phyloP scores from a whole-genome alignment of 2,888 invertebrate genomes.

The Drosophila paranaensis region DNA sequence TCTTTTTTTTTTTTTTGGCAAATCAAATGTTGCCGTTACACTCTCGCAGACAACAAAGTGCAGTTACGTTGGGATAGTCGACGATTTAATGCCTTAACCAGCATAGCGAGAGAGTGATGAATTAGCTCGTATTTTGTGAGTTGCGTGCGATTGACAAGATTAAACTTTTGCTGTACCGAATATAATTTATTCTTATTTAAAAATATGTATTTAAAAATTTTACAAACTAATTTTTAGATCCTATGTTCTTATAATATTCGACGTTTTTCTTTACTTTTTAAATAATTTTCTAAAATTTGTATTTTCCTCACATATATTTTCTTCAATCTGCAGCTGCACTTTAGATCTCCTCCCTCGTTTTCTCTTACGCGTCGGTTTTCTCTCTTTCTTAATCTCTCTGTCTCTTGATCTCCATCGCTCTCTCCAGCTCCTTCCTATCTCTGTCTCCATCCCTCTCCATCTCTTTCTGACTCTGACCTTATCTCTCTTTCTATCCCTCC shows the following conservation, averaged over 20 bases:
- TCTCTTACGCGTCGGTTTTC: background rate
- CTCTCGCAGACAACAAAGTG: conserved; percentile 22
- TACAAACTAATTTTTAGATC: too few species aligned
- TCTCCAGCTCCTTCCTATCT: background rate
- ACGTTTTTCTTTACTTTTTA: too few species aligned
- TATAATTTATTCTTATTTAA: too few species aligned
- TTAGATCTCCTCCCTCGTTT: background rate
- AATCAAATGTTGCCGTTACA: conserved; percentile 23
- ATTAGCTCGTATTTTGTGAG: background rate
- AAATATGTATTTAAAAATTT: too few species aligned
- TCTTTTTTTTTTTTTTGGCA: conserved; percentile 4
- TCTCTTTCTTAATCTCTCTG: background rate
- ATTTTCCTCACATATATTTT: too few species aligned
- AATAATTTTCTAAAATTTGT: too few species aligned
- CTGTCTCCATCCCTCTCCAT: background rate
- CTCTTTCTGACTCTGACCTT: background rate
- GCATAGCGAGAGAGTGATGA: too few species aligned
- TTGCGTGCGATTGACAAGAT: too few species aligned
- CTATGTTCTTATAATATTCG: too few species aligned
- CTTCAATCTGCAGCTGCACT: too few species aligned
- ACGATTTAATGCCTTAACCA: conserved; percentile 7
- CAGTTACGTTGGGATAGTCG: background rate
- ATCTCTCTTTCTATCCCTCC: background rate
- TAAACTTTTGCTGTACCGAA: too few species aligned
- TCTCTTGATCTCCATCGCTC: background rate